These are phyloP conservation scores for Venustaconcha ellipsiformis DNA, from an alignment of 1,140 invertebrate species.

Conservation along the genomic window DNA sequence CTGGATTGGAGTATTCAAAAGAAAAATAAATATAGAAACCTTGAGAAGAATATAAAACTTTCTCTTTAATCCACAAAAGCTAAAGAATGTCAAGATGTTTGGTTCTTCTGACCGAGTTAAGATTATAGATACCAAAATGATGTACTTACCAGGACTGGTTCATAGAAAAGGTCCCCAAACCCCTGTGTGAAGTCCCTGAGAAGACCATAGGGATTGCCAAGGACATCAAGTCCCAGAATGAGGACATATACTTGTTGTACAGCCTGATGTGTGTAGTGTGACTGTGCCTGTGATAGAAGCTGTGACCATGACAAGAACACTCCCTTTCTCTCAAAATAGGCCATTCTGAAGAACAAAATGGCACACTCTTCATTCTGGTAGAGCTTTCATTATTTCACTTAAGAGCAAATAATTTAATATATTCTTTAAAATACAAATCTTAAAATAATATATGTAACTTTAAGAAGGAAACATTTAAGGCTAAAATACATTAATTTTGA, in stretches of 20 bases:
- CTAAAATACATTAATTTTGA: neutral
- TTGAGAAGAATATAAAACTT: too few species aligned
- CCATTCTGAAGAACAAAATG: slow-evolving; percentile 55
- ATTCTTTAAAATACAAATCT: neutral
- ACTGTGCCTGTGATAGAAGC: slow-evolving; percentile 54
- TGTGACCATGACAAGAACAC: slow-evolving; percentile 51
- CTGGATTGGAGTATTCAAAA: too few species aligned
- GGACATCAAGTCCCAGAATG: slow-evolving; percentile 69
- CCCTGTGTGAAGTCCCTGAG: slow-evolving; percentile 69
- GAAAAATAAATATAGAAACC: too few species aligned
- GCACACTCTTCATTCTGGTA: neutral
- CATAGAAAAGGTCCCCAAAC: slow-evolving; percentile 70
- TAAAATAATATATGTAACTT: neutral
- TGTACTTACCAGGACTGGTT: slow-evolving; percentile 66
- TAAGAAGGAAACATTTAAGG: neutral
- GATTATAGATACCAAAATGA: too few species aligned
- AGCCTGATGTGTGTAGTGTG: slow-evolving; percentile 68
- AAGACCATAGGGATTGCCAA: slow-evolving; percentile 71
- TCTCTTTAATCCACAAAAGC: neutral
- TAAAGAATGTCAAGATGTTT: neutral
- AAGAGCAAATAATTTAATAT: neutral
- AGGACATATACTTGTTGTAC: slow-evolving; percentile 70
- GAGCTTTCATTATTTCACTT: neutral
- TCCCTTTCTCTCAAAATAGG: slow-evolving; percentile 64
- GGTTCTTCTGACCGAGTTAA: too few species aligned